A percentile compares a stretch with the other conserved stretches of the same genome.
Conservation (phyloP, 2,888 invertebrate species). For the Caenorhabditis drosophilae region DNA sequence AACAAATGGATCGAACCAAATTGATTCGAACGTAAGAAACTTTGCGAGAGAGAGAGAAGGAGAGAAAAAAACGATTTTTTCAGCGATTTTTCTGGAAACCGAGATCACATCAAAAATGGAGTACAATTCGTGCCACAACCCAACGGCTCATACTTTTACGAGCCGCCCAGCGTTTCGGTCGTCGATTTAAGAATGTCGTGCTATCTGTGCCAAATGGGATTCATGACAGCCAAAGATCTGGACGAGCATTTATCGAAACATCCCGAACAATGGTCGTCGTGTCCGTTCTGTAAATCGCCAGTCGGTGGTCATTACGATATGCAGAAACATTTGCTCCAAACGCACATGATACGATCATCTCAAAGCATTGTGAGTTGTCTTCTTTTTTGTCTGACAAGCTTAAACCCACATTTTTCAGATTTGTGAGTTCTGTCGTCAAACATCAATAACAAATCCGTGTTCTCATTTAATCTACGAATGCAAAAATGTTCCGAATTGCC, state of each 20-base stretch:
- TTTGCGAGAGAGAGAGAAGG: no score
- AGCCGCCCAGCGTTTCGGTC: no score
- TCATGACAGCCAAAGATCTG: constrained; percentile 1
- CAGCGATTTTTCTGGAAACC: not conserved
- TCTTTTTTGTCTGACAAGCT: no score
- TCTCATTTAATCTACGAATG: constrained; percentile 17
- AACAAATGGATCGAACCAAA: no score
- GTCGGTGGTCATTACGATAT: constrained; percentile 11
- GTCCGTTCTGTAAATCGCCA: constrained; percentile 18
- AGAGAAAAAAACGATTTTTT: not conserved
- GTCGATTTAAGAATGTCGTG: constrained; percentile 12
- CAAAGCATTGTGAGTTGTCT: not conserved
- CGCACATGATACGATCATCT: not conserved
- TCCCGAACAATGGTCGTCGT: constrained; percentile 11
- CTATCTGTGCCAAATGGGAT: constrained; percentile 24
- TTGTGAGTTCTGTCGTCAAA: constrained; percentile 11
- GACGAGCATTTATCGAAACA: constrained; percentile 15
- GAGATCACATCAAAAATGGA: not conserved
- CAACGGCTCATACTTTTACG: not conserved
- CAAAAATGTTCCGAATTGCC: constrained; percentile 2
- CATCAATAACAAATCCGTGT: not conserved
- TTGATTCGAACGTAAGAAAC: no score
- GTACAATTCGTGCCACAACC: not conserved
- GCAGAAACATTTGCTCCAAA: constrained; percentile 11
- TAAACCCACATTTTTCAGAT: constrained; percentile 5